Base-by-base conservation (phyloP, 2,888 invertebrate genomes). In the Branchellion lobata region DNA sequence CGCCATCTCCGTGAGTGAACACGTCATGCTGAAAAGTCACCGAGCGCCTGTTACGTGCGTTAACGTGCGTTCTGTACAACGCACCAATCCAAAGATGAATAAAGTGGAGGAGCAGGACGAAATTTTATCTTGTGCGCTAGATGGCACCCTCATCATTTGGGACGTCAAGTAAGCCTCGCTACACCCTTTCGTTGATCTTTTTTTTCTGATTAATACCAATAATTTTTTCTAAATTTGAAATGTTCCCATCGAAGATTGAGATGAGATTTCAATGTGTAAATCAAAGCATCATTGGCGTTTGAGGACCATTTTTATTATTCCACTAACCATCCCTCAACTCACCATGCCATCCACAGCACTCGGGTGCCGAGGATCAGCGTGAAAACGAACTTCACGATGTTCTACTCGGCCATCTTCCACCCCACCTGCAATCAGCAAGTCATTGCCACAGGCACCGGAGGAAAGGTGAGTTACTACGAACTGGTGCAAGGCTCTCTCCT, bases 121-220 rank as follows among this genome's bases (percentile, higher is more conserved):
- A 87, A 93, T 94, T 0, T 93, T 94, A 27, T 94, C 94, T 85
- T 93, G 95, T 0, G 93, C 94, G 68, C 92, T 92, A 0, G 96
- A 96, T 88, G 96, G 96, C 18, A 93, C 94, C 1, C 94, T 94
- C 85, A 94, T 96, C 83, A 92, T 96, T 82, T 96, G 96, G 96
- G 93, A 95, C 85, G 89, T 96, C 2, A 47, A 51, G 83, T 83
- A 68, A 79, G 61, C 18, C 11, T 47, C 8, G n/a, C n/a, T n/a
- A n/a, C n/a, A n/a, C n/a, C n/a, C n/a, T n/a, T n/a, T n/a, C n/a
- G n/a, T n/a, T n/a, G n/a, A n/a, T n/a, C n/a, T n/a, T n/a, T n/a
- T n/a, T n/a, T n/a, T n/a, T n/a, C n/a, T n/a, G n/a, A n/a, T n/a
- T n/a, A n/a, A n/a, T n/a, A n/a, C n/a, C n/a, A n/a, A n/a, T n/a